A percentile compares a stretch with the other conserved stretches of the same genome.
These are phyloP conservation scores for Tapera naevia DNA, from an alignment of 2,797 vertebrate genomes.

Conservation along the genomic window DNA sequence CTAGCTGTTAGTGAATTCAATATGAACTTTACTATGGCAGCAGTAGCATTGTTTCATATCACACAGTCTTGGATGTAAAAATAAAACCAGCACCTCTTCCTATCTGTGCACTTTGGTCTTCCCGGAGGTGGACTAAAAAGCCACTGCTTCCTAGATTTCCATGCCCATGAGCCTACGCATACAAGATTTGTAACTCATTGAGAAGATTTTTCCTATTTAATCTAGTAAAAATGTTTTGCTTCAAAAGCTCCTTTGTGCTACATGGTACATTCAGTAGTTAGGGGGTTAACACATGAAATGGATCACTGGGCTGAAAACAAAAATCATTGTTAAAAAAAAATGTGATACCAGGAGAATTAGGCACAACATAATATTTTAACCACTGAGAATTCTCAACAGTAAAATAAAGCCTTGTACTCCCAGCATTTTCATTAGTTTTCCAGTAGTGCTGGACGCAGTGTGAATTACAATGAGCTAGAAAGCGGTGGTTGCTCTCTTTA, in stretches of 20 bases:
- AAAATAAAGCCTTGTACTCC: conserved; percentile 79
- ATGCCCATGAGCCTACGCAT: not conserved
- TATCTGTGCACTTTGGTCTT: conserved; percentile 14
- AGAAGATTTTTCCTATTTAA: conserved; percentile 39
- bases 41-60: conserved; percentile 47
- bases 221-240: not conserved
- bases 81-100: not conserved
- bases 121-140: conserved; percentile 41
- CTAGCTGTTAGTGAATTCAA: conserved; percentile 60
- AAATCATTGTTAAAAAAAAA: conserved; percentile 73
- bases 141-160: conserved; percentile 15
- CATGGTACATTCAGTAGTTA: not conserved
- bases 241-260: conserved; percentile 43
- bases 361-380: conserved; percentile 72
- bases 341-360: conserved; percentile 72
- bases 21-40: conserved; percentile 72
- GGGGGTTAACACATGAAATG: conserved; percentile 72
- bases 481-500: conserved; percentile 62
- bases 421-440: conserved; percentile 84
- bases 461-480: conserved; percentile 81
- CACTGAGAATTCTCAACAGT: conserved; percentile 80
- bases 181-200: not conserved
- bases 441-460: conserved; percentile 69
- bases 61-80: not conserved
- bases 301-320: conserved; percentile 75